phyloP scores from a whole-genome alignment of 1,140 invertebrate species.

The Achroia grisella region DNA sequence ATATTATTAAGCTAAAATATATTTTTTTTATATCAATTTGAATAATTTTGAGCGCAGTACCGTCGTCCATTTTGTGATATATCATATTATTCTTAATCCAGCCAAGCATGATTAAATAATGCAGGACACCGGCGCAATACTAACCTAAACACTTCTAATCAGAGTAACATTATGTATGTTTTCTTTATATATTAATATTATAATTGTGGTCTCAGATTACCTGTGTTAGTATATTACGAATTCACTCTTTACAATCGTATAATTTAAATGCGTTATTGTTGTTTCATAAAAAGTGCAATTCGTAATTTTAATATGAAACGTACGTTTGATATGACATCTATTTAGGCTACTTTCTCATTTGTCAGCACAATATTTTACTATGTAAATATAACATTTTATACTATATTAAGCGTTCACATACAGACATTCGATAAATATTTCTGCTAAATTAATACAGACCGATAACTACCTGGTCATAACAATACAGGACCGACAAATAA shows the following conservation, averaged over 20 bases:
- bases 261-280: constrained; percentile 20
- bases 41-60: no score
- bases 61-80: no score
- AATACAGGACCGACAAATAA: no score
- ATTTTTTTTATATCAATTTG: no score
- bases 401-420: no score
- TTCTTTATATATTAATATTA: constrained; percentile 28
- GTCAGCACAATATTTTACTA: no score
- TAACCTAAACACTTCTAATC: constrained; percentile 43
- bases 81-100: no score
- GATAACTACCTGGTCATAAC: no score
- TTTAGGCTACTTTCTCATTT: constrained; percentile 14
- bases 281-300: constrained; percentile 44
- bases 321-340: constrained; percentile 45
- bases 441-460: no score
- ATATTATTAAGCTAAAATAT: no score
- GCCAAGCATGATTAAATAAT: constrained; percentile 49
- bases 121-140: constrained; percentile 33
- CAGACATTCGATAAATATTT: no score
- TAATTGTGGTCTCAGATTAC: constrained; percentile 34
- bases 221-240: constrained; percentile 26
- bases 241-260: constrained; percentile 26
- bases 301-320: constrained; percentile 25
- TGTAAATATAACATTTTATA: no score
- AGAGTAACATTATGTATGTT: constrained; percentile 23